A percentile compares a stretch with the other conserved stretches of the same genome.
Conservation (phyloP, 2,113 vertebrate species). For the Numenius arquata region DNA sequence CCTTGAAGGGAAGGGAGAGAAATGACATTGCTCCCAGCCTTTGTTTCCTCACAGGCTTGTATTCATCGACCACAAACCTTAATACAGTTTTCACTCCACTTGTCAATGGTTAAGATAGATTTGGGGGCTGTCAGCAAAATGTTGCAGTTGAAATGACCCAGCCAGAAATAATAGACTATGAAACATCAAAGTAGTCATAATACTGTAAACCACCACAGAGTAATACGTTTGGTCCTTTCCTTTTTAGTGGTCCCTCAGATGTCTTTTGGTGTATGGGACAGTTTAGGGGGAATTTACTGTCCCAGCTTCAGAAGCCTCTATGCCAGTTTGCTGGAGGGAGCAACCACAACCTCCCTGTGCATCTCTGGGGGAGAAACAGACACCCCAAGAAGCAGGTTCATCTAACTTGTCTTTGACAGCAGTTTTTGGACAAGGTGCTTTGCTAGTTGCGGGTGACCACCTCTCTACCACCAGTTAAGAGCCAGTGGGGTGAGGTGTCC, state of each 20-base stretch:
- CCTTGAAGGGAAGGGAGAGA: neutral
- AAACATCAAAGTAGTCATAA: neutral
- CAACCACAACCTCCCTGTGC: neutral
- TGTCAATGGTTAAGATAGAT: constrained; percentile 44
- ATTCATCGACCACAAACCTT: neutral
- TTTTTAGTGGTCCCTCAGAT: neutral
- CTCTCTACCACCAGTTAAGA: neutral
- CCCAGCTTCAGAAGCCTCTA: neutral
- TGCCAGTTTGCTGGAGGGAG: neutral
- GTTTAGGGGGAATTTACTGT: neutral
- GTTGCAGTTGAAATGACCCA: neutral
- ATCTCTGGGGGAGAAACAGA: neutral
- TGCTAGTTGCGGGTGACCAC: neutral
- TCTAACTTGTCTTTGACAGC: neutral
- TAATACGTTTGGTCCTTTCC: neutral
- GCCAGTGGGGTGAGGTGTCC: neutral
- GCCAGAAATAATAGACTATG: constrained; percentile 13
- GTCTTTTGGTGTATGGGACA: rapidly evolving
- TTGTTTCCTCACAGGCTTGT: neutral
- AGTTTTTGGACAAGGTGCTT: neutral
- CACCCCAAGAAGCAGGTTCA: neutral
- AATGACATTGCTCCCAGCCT: neutral
- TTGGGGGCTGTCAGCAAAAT: constrained; percentile 36
- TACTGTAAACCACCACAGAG: neutral
- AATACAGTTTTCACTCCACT: constrained; percentile 36